phyloP scores from a whole-genome alignment of 1,140 invertebrate genomes.

The Ruditapes philippinarum region DNA sequence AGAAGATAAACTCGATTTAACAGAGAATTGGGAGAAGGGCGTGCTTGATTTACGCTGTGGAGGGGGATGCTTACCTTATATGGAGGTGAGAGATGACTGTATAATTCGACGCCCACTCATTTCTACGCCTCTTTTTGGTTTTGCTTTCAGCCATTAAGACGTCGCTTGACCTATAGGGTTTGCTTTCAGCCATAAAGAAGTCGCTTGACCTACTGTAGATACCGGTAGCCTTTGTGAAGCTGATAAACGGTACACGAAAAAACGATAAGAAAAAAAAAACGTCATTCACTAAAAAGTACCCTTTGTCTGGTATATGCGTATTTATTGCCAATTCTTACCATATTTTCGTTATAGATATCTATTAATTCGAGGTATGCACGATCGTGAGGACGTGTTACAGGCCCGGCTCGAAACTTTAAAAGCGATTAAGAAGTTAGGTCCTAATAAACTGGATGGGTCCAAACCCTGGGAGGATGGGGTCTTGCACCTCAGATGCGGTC shows the following conservation, averaged over 20 bases:
- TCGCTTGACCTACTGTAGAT: too few relatives aligned
- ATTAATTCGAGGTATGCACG: conserved; percentile 79
- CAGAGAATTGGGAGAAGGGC: conserved; percentile 69
- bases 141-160: too few relatives aligned
- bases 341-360: conserved; percentile 77
- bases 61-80: conserved; percentile 77
- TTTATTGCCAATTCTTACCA: too few relatives aligned
- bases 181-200: too few relatives aligned
- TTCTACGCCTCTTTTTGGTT: too few relatives aligned
- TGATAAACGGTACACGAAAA: too few relatives aligned
- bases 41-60: conserved; percentile 76
- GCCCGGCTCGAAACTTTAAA: conserved; percentile 77
- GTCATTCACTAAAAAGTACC: too few relatives aligned
- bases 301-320: too few relatives aligned
- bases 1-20: conserved; percentile 66
- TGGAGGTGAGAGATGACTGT: conserved; percentile 77
- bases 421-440: conserved; percentile 70
- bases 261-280: too few relatives aligned
- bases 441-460: conserved; percentile 67
- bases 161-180: too few relatives aligned
- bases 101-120: too few relatives aligned
- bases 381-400: conserved; percentile 77
- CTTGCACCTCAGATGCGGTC: conserved; percentile 78
- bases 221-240: too few relatives aligned
- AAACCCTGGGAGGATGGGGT: conserved; percentile 73